Evolutionary conservation across 92 coral and sea anemone genomes (phyloP).

Genomic region (Scolanthus callimorphus): DNA sequence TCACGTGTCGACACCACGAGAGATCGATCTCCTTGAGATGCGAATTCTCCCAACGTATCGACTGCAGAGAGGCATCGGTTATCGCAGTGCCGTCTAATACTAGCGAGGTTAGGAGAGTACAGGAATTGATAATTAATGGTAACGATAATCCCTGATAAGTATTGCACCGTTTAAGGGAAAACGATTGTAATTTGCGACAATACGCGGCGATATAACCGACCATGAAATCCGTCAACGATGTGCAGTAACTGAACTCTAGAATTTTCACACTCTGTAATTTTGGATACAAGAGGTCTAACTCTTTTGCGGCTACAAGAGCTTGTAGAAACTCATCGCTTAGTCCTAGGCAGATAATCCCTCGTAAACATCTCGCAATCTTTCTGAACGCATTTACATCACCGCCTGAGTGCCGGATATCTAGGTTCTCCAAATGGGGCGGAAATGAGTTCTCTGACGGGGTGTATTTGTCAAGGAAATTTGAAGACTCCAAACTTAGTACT

Average conservation of each 20-base stretch:
- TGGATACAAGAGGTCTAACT: conserved; percentile 32
- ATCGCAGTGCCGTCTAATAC: conserved; percentile 86
- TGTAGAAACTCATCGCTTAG: conserved; percentile 68
- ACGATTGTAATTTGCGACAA: conserved; percentile 47
- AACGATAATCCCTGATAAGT: conserved; percentile 64
- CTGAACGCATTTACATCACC: conserved; percentile 79
- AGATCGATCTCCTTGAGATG: conserved; percentile 68
- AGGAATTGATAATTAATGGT: conserved; percentile 40
- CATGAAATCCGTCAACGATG: conserved; percentile 54
- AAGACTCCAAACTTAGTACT: conserved; percentile 63
- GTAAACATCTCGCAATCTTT: conserved; percentile 39
- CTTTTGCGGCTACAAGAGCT: conserved; percentile 25
- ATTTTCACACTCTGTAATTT: conserved; percentile 44
- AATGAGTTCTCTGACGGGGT: conserved; percentile 43
- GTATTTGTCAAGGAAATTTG: conserved; percentile 66
- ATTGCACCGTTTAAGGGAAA: conserved; percentile 72
- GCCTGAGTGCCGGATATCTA: conserved; percentile 79
- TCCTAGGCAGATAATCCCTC: conserved; percentile 54
- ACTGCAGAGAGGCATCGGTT: conserved; percentile 36
- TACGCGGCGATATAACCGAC: conserved; percentile 42
- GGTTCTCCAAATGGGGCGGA: conserved; percentile 53
- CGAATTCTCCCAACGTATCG: conserved; percentile 64
- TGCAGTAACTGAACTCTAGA: conserved; percentile 84
- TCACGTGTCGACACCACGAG: conserved; percentile 87
- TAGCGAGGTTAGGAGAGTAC: conserved; percentile 61